Percentiles rank a stretch among this genome's conserved stretches.
Conservation (phyloP, 2,888 invertebrate genomes). For the Tuta absoluta region DNA sequence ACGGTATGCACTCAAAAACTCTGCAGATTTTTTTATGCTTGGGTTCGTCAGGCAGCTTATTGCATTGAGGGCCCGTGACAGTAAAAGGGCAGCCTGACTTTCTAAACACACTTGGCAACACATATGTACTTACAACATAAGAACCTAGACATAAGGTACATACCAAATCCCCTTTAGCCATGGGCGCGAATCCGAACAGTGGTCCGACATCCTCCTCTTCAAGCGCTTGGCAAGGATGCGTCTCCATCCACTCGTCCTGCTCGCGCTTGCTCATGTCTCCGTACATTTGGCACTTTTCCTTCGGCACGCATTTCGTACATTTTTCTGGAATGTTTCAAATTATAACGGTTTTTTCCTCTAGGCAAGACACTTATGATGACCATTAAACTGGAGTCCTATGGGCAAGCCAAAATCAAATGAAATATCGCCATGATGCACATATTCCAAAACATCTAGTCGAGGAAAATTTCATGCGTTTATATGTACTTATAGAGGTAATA, state of each 20-base stretch:
- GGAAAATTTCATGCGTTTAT: too few species aligned
- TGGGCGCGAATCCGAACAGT: slow-evolving; percentile 45
- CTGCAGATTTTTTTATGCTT: too few species aligned
- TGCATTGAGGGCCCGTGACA: too few species aligned
- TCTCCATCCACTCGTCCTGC: slow-evolving; percentile 51
- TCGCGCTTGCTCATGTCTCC: slow-evolving; percentile 48
- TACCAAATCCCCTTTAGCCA: slow-evolving; percentile 57
- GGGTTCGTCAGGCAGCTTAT: too few species aligned
- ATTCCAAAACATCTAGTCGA: too few species aligned
- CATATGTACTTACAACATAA: not conserved
- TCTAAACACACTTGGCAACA: not conserved
- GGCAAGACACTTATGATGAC: too few species aligned
- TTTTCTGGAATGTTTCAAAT: slow-evolving; percentile 45
- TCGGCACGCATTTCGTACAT: slow-evolving; percentile 56
- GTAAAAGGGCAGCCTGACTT: too few species aligned
- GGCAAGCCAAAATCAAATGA: too few species aligned
- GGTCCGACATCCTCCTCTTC: slow-evolving; percentile 34
- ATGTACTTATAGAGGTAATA: too few species aligned
- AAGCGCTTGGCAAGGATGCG: slow-evolving; percentile 47
- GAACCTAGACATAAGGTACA: slow-evolving; percentile 32
- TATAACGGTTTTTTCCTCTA: not conserved
- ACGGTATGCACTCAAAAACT: too few species aligned
- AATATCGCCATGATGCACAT: too few species aligned
- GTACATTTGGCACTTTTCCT: slow-evolving; percentile 52
- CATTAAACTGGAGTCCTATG: too few species aligned